Evolutionary conservation across 2,113 vertebrate species (phyloP), one percentile per base, ranked within the genome.

Genomic region (Hoplias malabaricus): DNA sequence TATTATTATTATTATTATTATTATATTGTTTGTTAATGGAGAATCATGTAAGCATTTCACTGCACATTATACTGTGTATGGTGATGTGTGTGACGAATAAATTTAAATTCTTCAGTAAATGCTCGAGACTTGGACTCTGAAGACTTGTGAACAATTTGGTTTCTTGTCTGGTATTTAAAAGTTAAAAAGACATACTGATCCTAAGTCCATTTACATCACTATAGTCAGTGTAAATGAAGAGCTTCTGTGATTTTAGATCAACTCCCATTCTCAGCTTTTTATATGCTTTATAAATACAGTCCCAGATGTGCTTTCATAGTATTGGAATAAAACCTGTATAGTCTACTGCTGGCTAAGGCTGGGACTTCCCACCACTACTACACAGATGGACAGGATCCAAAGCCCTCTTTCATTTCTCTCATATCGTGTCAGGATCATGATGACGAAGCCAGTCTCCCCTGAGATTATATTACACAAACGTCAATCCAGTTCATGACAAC

Each of bases 401-500:
- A 29, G 43, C 13, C 7, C 66, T 43, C 42, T 16, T 43, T 48
- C 14, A 68, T 48, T 56, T 19, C n/a, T 40, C 33, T 33, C 21
- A 40, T 40, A 38, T 27, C 50, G 14, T 34, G 14, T 72, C 34
- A 27, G 53, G 36, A 69, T 53, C 21, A 11, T 69, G 46, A 36
- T 66, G 48, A 11, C 27, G 14, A 53, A 36, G 31, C 19, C 21
- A 56, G 16, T 34, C n/a, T 73, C 36, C 62, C 40, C 21, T 5
- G 31, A 66, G 34, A 75, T 57, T 33, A 36, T 13, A n/a, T 21
- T 9, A 38, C 54, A 38, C 38, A 31, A 46, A 69, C 74, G 40
- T 69, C 53, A 61, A 13, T n/a, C 38, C 21, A 38, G 36, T 61
- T 77, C 40, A 59, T 27, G 4, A n/a, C 33, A 73, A 61, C 27